phyloP scores from a whole-genome alignment of 2,888 invertebrate species.

The Tinea trinotella region DNA sequence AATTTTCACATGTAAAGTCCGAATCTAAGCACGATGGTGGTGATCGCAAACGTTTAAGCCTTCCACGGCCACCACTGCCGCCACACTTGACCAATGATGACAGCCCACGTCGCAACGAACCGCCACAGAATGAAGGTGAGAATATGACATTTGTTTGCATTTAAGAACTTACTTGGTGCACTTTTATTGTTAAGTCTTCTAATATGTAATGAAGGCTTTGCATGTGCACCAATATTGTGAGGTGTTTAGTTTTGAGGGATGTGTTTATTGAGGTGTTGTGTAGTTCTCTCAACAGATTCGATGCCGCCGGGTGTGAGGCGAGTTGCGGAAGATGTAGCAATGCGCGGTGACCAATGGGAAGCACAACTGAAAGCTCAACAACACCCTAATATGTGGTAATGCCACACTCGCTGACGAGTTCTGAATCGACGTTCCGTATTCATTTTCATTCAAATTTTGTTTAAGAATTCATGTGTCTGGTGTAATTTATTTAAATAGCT shows the following conservation, averaged over 20 bases:
- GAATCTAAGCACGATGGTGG: neutral
- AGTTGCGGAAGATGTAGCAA: conserved; percentile 74
- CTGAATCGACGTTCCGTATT: conserved; percentile 62
- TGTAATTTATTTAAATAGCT: too few relatives aligned
- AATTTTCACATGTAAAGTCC: neutral
- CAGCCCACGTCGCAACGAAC: neutral
- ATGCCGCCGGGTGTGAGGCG: conserved; percentile 51
- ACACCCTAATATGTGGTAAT: conserved; percentile 71
- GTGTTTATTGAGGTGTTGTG: conserved; percentile 42
- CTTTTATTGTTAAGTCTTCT: too few relatives aligned
- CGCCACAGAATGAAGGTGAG: neutral
- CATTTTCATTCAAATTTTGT: conserved; percentile 45
- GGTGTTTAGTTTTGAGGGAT: conserved; percentile 29
- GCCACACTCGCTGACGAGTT: conserved; percentile 36
- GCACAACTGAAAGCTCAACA: conserved; percentile 74
- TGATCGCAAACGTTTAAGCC: neutral
- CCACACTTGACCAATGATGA: neutral
- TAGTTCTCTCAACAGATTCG: conserved; percentile 71
- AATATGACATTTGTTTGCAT: too few relatives aligned
- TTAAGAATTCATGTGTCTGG: conserved; percentile 21
- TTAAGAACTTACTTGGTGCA: too few relatives aligned
- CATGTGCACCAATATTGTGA: too few relatives aligned
- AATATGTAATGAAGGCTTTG: too few relatives aligned
- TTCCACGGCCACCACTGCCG: neutral
- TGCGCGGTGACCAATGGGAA: conserved; percentile 78